phyloP scores from a whole-genome alignment of 2,797 vertebrate genomes.

The Pangasius sanitwongsei region DNA sequence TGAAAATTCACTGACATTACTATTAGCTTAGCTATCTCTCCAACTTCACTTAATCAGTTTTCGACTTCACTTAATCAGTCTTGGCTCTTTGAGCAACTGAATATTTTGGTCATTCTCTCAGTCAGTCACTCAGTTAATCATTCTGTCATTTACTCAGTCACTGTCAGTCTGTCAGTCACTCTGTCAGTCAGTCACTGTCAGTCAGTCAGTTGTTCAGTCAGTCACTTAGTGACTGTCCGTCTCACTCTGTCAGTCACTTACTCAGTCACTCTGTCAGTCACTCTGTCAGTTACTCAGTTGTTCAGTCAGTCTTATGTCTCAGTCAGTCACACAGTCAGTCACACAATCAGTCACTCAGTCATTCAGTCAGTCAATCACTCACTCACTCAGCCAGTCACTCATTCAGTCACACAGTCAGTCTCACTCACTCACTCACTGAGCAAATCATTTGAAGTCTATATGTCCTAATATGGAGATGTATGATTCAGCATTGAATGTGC shows the following conservation, averaged over 20 bases:
- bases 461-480: not conserved
- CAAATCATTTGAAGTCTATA: not conserved
- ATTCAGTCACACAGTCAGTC: not conserved
- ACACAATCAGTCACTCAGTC: not conserved
- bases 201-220: not conserved
- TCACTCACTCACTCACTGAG: not conserved
- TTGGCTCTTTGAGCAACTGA: not conserved
- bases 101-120: not conserved
- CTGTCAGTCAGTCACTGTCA: not conserved
- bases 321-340: not conserved
- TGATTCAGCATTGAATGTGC: not conserved
- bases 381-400: not conserved
- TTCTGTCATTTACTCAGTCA: not conserved
- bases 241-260: not conserved
- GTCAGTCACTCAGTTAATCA: not conserved
- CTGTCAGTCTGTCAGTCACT: not conserved
- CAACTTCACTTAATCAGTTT: not conserved
- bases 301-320: not conserved
- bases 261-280: not conserved
- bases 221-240: not conserved
- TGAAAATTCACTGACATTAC: not conserved
- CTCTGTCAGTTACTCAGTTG: not conserved
- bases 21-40: not conserved
- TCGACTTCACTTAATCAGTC: not conserved
- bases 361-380: not conserved